phyloP scores from a whole-genome alignment of 2,797 vertebrate genomes.

The Spheniscus humboldti region DNA sequence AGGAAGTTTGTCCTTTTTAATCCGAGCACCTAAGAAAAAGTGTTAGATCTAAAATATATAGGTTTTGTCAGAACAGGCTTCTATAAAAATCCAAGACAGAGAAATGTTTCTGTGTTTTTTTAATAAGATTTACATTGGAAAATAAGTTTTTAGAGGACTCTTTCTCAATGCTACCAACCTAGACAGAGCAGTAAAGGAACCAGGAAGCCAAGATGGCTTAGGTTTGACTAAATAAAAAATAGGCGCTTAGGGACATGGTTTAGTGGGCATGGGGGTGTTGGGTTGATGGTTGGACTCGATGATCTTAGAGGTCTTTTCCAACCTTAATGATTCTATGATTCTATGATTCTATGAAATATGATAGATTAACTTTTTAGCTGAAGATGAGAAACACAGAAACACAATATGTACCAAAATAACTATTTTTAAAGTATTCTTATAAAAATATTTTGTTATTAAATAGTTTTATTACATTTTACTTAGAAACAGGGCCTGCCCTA shows the following conservation, averaged over 20 bases:
- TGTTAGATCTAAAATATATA: slow-evolving; percentile 16
- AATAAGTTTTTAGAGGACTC: not conserved
- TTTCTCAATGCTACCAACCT: not conserved
- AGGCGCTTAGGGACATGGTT: too few relatives aligned
- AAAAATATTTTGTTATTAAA: not conserved
- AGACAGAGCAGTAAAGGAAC: not conserved
- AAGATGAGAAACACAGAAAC: not conserved
- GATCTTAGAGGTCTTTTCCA: too few relatives aligned
- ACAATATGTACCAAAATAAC: not conserved
- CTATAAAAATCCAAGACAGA: not conserved
- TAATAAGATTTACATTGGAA: not conserved
- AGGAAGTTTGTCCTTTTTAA: slow-evolving; percentile 46
- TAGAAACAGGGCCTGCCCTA: not conserved
- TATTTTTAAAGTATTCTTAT: not conserved
- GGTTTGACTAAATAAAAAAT: not conserved
- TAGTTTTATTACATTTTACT: not conserved
- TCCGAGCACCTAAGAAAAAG: slow-evolving; percentile 17
- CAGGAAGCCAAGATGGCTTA: not conserved
- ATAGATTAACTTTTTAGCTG: not conserved
- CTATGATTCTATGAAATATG: too few relatives aligned
- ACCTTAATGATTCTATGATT: too few relatives aligned
- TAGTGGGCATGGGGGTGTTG: too few relatives aligned
- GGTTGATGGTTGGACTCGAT: too few relatives aligned
- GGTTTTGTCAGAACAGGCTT: slow-evolving; percentile 19
- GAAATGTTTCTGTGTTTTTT: not conserved